Evolutionary conservation across 1,140 invertebrate species (phyloP), one percentile per base, ranked within the genome.

Genomic region (Sarcophaga bullata): DNA sequence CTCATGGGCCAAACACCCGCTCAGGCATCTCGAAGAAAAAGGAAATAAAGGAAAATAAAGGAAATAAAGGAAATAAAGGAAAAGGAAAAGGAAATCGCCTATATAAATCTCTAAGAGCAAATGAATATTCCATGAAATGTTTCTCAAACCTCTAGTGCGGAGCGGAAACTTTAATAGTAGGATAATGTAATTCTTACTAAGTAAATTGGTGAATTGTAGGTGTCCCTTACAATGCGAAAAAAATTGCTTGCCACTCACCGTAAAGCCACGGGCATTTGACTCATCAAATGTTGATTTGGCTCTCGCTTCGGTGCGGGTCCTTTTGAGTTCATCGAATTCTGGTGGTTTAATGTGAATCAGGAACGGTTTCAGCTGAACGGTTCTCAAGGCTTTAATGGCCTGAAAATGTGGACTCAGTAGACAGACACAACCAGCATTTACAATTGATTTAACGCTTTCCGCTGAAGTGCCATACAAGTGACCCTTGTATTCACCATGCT

Each of bases 401-500:
- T 99, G 95, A 90, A 98, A 98, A 91, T 99, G 97, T 11, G 98
- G 97, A 91, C 95, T 98, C 37, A 99, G 91, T n/a, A 99, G 93
- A 88, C 97, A 98, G 11, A 98, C 95, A 82, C 92, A 92, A 73
- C 92, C 97, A 58, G 95, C 94, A 89, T 96, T 95, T 17, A 99
- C 94, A 75, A 99, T 94, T 19, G 94, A 94, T 87, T 95, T 94
- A 3, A 99, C 96, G 86, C 96, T 96, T 86, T 98, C 96, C 9
- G 95, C 92, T 50, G 96, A 96, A 5, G 97, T 99, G 6, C 98
- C 98, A 88, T 99, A 99, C 62, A 99, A 91, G 91, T 99, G 98
- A 10, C 98, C 98, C 90, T 98, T 98, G 91, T 97, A 99, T 90
- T 99, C 97, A 17, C 98, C 98, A 90, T 96, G 97, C 91, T 99